phyloP scores from a whole-genome alignment of 1,140 invertebrate species.

The Muscidifurax raptorellus region DNA sequence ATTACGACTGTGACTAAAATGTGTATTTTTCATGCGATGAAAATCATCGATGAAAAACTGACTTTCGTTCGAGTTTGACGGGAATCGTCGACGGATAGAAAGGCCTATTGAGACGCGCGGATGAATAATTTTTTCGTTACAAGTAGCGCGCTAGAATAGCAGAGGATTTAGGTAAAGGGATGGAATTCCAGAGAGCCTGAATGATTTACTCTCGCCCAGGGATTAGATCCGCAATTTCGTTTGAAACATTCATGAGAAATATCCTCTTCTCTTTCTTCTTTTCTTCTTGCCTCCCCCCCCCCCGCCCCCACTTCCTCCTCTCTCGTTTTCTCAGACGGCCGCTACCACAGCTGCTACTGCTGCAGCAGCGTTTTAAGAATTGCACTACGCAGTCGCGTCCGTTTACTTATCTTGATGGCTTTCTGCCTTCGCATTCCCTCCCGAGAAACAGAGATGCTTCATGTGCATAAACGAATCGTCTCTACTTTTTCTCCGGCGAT shows the following conservation, averaged over 20 bases:
- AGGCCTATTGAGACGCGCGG: not conserved
- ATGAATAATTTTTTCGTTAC: constrained; percentile 29
- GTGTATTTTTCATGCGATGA: too few relatives aligned
- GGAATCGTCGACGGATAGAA: too few relatives aligned
- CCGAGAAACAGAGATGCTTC: constrained; percentile 60
- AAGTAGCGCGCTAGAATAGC: not conserved
- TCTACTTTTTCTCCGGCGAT: constrained; percentile 48
- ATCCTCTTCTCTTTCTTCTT: constrained; percentile 58
- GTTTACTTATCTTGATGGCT: constrained; percentile 68
- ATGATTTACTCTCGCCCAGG: constrained; percentile 70
- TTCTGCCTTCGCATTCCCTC: constrained; percentile 51
- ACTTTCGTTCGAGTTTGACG: too few relatives aligned
- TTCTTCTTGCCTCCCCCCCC: not conserved
- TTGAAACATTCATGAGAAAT: constrained; percentile 74
- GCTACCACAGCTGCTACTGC: constrained; percentile 50
- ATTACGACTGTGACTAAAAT: too few relatives aligned
- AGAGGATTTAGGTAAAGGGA: constrained; percentile 44
- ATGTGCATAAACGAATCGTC: constrained; percentile 64
- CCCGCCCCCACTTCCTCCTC: constrained; percentile 4
- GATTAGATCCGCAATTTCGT: constrained; percentile 73
- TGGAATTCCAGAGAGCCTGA: constrained; percentile 59
- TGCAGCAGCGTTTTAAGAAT: constrained; percentile 69
- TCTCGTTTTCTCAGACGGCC: not conserved
- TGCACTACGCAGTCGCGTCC: constrained; percentile 65
- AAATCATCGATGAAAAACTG: too few relatives aligned